Evolutionary conservation across 2,113 vertebrate species (phyloP).

Genomic region (Sterrhoptilus dennistouni): DNA sequence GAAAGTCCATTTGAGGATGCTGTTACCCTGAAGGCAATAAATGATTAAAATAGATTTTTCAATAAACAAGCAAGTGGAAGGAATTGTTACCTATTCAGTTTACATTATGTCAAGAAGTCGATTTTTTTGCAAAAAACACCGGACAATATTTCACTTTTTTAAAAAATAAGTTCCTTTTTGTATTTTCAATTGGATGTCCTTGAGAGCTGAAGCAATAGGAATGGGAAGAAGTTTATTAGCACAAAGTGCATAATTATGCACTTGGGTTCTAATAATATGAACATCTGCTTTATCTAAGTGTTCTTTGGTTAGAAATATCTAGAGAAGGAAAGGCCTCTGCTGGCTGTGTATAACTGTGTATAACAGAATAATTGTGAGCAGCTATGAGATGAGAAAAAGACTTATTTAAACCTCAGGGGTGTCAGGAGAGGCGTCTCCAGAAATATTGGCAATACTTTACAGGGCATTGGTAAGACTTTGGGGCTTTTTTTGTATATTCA

Average conservation of each 20-base stretch:
- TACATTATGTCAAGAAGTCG: not conserved
- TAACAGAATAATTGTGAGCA: not conserved
- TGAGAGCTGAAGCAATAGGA: constrained; percentile 2
- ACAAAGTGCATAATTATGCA: not conserved
- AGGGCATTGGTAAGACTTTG: not conserved
- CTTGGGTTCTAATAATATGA: constrained; percentile 5
- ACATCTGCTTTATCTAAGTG: constrained; percentile 28
- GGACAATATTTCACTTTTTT: not conserved
- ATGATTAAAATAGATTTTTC: constrained; percentile 52
- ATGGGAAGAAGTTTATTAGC: not conserved
- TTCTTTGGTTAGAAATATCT: not conserved
- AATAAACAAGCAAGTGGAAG: not conserved
- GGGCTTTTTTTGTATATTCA: not conserved
- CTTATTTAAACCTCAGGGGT: not conserved
- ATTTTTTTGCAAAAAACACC: not conserved
- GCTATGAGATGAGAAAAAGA: not conserved
- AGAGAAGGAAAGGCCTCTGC: not conserved
- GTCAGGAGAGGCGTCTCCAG: not conserved
- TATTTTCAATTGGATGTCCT: not conserved
- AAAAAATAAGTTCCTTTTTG: not conserved
- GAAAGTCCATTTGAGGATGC: not conserved
- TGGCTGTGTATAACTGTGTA: not conserved
- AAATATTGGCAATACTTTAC: not conserved
- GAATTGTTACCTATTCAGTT: not conserved
- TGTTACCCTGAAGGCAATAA: not conserved